phyloP scores from a whole-genome alignment of 2,888 invertebrate species.

The Leptothorax acervorum region DNA sequence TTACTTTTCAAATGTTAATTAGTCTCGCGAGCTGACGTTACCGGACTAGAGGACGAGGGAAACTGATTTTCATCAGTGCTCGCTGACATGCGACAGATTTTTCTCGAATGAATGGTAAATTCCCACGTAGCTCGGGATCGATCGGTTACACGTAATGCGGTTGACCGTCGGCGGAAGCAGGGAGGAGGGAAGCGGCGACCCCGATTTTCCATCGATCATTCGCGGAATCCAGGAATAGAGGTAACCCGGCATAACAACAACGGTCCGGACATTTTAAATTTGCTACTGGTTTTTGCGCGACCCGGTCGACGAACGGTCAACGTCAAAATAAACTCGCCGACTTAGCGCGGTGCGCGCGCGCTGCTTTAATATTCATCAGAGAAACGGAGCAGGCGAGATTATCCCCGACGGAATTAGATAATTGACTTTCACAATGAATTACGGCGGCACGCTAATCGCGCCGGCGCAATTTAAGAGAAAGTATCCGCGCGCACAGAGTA shows the following conservation, averaged over 20 bases:
- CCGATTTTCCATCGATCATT: conserved; percentile 59
- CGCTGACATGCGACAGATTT: not conserved
- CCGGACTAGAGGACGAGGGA: not conserved
- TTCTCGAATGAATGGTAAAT: not conserved
- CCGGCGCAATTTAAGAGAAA: conserved; percentile 67
- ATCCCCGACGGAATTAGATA: conserved; percentile 62
- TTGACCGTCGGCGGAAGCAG: not conserved
- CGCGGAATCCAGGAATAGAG: conserved; percentile 46
- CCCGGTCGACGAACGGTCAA: not conserved
- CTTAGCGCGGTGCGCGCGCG: not conserved
- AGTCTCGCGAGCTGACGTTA: not conserved
- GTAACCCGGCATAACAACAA: conserved; percentile 27
- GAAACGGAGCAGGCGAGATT: conserved; percentile 56
- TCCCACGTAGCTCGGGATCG: conserved; percentile 6
- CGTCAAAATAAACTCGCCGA: conserved; percentile 15
- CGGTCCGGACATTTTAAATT: conserved; percentile 19
- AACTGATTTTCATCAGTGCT: not conserved
- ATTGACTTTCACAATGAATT: conserved; percentile 70
- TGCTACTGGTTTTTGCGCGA: not conserved
- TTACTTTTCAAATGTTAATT: not conserved
- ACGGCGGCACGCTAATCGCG: conserved; percentile 55
- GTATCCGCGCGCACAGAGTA: conserved; percentile 9
- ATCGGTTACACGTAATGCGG: conserved; percentile 25
- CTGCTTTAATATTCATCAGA: conserved; percentile 29
- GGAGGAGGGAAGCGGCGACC: conserved; percentile 33